Conservation (phyloP, 2,113 vertebrate species). For the Alethe diademata region DNA sequence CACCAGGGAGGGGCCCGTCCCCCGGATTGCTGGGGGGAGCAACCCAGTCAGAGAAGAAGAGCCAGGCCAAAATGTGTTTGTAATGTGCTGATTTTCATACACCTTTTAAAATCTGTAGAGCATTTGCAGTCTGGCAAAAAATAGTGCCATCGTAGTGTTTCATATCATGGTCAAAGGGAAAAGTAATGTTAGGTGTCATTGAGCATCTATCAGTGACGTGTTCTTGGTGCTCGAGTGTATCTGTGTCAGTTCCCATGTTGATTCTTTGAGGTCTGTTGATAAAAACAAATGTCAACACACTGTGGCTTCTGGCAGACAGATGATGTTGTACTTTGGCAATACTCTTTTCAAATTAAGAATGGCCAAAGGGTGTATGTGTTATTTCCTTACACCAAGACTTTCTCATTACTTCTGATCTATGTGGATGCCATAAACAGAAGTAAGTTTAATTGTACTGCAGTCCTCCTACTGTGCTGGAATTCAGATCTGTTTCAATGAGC, state of each 20-base stretch:
- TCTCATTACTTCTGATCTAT: not conserved
- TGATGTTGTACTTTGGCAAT: not conserved
- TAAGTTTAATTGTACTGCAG: not conserved
- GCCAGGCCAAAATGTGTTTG: not conserved
- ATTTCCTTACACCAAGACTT: not conserved
- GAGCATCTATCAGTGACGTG: not conserved
- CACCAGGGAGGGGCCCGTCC: not conserved
- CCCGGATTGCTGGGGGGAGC: not conserved
- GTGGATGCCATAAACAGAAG: not conserved
- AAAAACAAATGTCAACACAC: not conserved
- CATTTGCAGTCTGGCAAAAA: not conserved
- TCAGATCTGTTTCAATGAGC: not conserved
- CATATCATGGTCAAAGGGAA: not conserved
- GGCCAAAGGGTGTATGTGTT: not conserved
- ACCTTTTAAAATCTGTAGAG: not conserved
- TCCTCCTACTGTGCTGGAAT: not conserved
- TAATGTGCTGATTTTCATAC: not conserved
- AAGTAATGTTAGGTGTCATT: not conserved
- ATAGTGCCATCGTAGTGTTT: not conserved
- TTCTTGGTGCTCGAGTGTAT: fast-evolving
- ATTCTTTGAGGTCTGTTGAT: not conserved
- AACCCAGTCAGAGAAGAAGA: not conserved
- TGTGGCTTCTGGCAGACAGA: not conserved
- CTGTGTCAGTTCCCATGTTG: not conserved
- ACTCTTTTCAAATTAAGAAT: not conserved